Evolutionary conservation across 2,113 vertebrate genomes (phyloP), one percentile per base, ranked within the genome.

Genomic region (Chauna torquata): DNA sequence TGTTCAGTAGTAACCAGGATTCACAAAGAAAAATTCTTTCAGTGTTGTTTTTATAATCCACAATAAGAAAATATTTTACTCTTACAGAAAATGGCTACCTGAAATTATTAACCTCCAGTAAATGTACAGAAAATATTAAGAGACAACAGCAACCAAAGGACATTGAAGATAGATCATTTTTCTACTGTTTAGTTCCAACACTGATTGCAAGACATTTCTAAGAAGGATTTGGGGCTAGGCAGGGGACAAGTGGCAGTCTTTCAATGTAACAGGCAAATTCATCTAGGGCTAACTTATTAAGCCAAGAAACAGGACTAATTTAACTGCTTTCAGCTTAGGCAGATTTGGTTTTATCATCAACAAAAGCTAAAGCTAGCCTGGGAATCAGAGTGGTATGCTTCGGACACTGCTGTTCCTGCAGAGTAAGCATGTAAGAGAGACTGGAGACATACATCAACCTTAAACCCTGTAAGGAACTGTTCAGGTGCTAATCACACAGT

Each of bases 171-270:
- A 17, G 81, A 10, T 25, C 1, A 19, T 72, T 68, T 12, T 58
- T 20, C 13, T 62, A 22, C 78, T 58, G 44, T 55, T 92, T n/a
- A 58, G 58, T 74, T 74, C 42, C 45, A 82, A 15, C 42, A 42
- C 32, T 23, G 36, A 61, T 13, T 65, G 82, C 58, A 27, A 36
- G 15, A 55, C 18, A 78, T 44, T 16, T 23, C 32, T 45, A 44
- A 81, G 40, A 80, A 42, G 0, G 0, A 88, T 61, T 42, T 0
- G 79, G 61, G 61, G 30, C 61, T 76, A 85, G 49, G 65, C 5
- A 54, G 22, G 40, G 85, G 40, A 76, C 54, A 77, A 82, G 83
- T 28, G 22, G 64, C 72, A 89, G 34, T 12, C 78, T 85, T 71
- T 70, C 85, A 57, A 30, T 22, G 19, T 68, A 82, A 66, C 30